Base-by-base conservation (phyloP, 2,888 invertebrate species). In the Chaitophorus viminalis region DNA sequence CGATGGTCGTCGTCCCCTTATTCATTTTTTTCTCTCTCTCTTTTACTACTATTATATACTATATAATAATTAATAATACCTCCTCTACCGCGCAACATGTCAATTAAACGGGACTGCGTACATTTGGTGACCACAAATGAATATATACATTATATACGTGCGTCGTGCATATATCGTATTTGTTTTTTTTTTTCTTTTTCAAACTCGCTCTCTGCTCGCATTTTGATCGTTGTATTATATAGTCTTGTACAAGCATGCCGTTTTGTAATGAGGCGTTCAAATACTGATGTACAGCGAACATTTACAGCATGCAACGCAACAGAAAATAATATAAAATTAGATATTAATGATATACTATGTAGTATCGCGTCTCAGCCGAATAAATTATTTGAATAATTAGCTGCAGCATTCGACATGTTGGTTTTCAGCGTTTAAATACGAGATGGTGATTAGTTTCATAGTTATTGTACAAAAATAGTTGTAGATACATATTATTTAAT, bases 81-180 rank as follows among this genome's bases (percentile, higher is more conserved):
- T 87, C 86, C 86, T 86, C 86, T 60, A 78, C 86, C 79, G 72
- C 81, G 65, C 87, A 79, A 60, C 78, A 79, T 85, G 86, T 86
- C 86, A 86, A 86, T 86, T 86, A 86, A 86, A 86, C 86, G 86
- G 78, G 70, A 79, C 84, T 52, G 25, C 74, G 18, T 65, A 65
- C 87, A 87, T 81, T 87, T 87, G 87, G 87, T 87, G 87, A 87
- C 87, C 87, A 81, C 87, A 65, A 87, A 79, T 65, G 65, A 65
- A 77, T 85, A 54, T 54, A 14, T 18, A 33, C 11, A 70, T 68
- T 79, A 36, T 46, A 36, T 74, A 74, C 33, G 72, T 33, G 72
- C 74, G n/a, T n/a, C n/a, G n/a, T n/a, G n/a, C n/a, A n/a, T n/a
- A 25, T 36, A 36, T 36, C 74, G 33, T 54, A 54, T 60, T 52